Base-by-base conservation (phyloP, 92 coral and sea anemone species). In the Montipora capitata region DNA sequence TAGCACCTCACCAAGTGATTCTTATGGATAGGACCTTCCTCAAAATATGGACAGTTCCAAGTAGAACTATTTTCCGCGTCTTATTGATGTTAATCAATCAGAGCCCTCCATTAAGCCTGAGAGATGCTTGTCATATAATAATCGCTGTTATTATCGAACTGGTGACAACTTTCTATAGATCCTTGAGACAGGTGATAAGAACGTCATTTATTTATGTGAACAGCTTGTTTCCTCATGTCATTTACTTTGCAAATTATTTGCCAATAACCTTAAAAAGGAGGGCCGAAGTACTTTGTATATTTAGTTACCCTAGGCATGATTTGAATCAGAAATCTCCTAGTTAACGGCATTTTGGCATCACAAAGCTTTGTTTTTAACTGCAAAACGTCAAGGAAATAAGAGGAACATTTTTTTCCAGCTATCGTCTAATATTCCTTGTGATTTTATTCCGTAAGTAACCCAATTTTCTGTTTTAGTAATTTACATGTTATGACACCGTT, bases 231-330 rank as follows among this genome's bases (percentile, higher is more conserved):
- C 7, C 72, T 68, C 20, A 44, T 4, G 52, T 59, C 41, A 61
- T 59, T 59, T 78, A 42, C 13, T 62, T 78, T 78, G 72, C 82
- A 78, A 39, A 78, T 67, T 17, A 10, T 48, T 41, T 5, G 57
- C 58, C 1, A 42, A 58, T 42, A 77, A 42, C 41, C 52, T 35
- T 76, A n/a, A 62, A 57, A 4, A 18, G 27, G n/a, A 62, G 81
- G 52, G 54, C 39, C 54, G n/a, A 76, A 56, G 48, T 76, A 40
- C 65, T 45, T 45, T 14, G 40, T 45, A 18, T 52, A 17, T 2
- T 27, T 0, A 56, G 2, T 3, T n/a, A 64, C 81, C 43, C 38
- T 3, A 54, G 61, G 61, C 14, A 54, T 13, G 10, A 0, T 54
- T 48, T 54, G 61, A 8, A 12, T 54, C 14, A 8, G 9, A 54